Base-by-base conservation (phyloP, 2,888 invertebrate species). In the Ptilodon capucinus region DNA sequence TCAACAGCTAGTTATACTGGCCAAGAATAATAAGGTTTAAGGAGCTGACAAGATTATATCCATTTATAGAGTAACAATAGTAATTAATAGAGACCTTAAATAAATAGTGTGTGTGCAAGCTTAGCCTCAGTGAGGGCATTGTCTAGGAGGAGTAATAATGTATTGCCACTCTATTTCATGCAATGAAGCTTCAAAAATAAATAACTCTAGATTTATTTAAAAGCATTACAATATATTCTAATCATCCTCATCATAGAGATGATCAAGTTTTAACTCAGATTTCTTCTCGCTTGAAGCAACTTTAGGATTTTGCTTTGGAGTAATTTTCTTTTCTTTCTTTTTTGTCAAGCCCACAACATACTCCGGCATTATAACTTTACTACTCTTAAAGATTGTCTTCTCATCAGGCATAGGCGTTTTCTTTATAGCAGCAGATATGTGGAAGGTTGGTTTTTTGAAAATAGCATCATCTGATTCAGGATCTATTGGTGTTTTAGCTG, bases 281-380 rank as follows among this genome's bases (percentile, higher is more conserved):
- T 78, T 83, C 46, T 80, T 83, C 14, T 54, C 64, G 42, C 64
- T 60, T 19, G 51, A 35, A 28, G 44, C 42, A 18, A 60, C 57
- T 36, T 55, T 50, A 11, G 45, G 42, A 7, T 59, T 54, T 51
- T 72, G 71, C 57, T 68, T 63, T 16, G 54, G 14, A 44, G 54
- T 59, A 30, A 60, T 78, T 71, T 86, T 92, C 50, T 86, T 92
- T 47, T 86, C 86, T 67, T 89, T 93, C 59, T 87, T 92, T 41
- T 81, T 84, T 60, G 92, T 92, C 59, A 92, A 92, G 0, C 97
- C 97, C 48, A 97, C 93, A 13, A 95, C 93, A 91, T 96, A 96
- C 70, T 97, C 96, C 0, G 97, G 96, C 95, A 96, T 95, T 0
- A 96, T 84, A 38, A 95, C 74, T 82, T 95, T 96, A 46, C 93